Base-by-base conservation (phyloP, 2,888 invertebrate species). In the Cistogaster globosa region DNA sequence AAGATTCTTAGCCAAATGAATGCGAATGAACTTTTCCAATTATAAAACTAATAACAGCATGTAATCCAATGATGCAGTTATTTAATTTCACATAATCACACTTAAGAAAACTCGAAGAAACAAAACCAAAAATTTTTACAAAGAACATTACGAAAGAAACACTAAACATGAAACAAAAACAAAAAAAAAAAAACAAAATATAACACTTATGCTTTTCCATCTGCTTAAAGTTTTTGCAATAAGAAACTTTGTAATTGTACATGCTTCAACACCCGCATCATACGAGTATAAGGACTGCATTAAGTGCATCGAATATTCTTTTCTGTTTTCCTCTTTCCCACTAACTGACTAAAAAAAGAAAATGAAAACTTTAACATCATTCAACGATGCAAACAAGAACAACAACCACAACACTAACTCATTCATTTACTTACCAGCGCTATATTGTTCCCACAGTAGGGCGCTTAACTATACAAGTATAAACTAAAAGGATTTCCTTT, bases 11-110 rank as follows among this genome's bases (percentile, higher is more conserved):
- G 36, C 45, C 55, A 72, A 71, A 32, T 22, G 58, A 76, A 75
- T 82, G 78, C 75, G 76, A 86, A 79, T 86, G 85, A 86, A 86
- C 85, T 86, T 86, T 86, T 83, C 74, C 65, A 79, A 86, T 86
- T 86, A 86, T 65, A 82, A 75, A 76, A 65, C 78, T 82, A 84
- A 79, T 82, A 86, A 76, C 79, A 86, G 79, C 85, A 75, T 82
- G 85, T 79, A 79, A 75, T 86, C 82, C 82, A 65, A 81, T 77
- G 80, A 80, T 84, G 80, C 76, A 84, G 76, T 84, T 84, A 84
- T 80, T 84, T 72, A 77, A 84, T 77, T 80, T 84, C 67, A 76
- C 76, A 80, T 72, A 63, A 74, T 69, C 65, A 65, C 69, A 76
- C 75, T 82, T 76, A 69, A 63, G 63, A 76, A 68, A 75, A 69